Evolutionary conservation across 2,888 invertebrate species (phyloP).

Genomic region (Meghimatium bilineatum): DNA sequence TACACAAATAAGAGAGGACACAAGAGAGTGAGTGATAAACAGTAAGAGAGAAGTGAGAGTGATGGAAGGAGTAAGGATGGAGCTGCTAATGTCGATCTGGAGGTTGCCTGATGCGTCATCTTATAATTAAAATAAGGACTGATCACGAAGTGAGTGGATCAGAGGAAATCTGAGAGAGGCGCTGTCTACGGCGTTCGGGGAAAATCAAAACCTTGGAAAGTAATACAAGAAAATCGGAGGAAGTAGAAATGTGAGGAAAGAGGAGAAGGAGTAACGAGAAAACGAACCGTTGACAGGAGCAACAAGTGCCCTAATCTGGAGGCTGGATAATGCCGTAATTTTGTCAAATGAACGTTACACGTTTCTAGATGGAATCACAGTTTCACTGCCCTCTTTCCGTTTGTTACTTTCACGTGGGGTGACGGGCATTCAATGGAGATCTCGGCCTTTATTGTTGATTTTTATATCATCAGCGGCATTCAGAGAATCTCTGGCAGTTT

Average conservation of each 20-base stretch:
- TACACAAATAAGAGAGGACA: too few relatives aligned
- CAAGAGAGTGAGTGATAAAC: neutral
- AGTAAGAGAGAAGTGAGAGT: neutral
- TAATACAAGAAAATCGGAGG: neutral
- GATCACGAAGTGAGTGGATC: conserved; percentile 4
- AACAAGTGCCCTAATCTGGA: conserved; percentile 37
- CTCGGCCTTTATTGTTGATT: neutral
- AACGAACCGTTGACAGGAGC: conserved; percentile 10
- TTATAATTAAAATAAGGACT: conserved; percentile 20
- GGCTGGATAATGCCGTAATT: conserved; percentile 37
- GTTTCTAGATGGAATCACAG: conserved; percentile 13
- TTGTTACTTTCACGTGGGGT: neutral
- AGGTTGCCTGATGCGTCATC: conserved; percentile 1
- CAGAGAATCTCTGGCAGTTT: neutral
- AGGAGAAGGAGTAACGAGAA: neutral
- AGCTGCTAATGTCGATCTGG: conserved; percentile 9
- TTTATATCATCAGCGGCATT: neutral
- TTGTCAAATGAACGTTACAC: conserved; percentile 33
- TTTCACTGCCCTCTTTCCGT: neutral
- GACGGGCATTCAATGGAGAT: neutral
- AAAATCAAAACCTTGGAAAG: neutral
- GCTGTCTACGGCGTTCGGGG: conserved; percentile 1
- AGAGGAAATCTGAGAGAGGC: conserved; percentile 27
- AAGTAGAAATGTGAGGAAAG: neutral
- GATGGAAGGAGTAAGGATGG: conserved; percentile 5